Evolutionary conservation across 1,140 invertebrate genomes (phyloP).

Genomic region (Drosophila gunungcola): DNA sequence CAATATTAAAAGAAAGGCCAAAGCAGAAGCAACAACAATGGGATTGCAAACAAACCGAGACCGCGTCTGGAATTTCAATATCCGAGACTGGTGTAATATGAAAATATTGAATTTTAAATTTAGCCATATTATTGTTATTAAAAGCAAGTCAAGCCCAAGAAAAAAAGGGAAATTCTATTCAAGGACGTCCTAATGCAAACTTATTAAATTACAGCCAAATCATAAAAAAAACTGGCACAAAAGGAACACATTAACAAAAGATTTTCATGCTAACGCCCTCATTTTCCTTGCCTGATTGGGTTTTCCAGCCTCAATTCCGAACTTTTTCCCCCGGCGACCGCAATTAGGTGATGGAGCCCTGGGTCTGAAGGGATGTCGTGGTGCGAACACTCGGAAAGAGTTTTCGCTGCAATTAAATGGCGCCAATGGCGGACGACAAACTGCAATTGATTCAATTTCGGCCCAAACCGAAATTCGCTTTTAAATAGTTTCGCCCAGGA

Average conservation of each 20-base stretch:
- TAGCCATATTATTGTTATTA: conserved; percentile 62
- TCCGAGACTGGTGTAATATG: conserved; percentile 46
- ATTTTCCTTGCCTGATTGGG: conserved; percentile 59
- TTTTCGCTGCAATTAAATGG: conserved; percentile 58
- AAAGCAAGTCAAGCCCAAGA: conserved; percentile 34
- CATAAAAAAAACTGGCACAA: conserved; percentile 29
- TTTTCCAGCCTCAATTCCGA: conserved; percentile 33
- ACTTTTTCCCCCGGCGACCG: conserved; percentile 28
- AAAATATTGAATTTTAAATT: conserved; percentile 76
- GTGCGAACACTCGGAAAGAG: conserved; percentile 16
- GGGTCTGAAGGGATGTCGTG: conserved; percentile 21
- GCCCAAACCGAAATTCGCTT: conserved; percentile 58
- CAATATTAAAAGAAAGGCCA: conserved; percentile 70
- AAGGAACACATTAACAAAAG: conserved; percentile 61
- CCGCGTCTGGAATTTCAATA: conserved; percentile 56
- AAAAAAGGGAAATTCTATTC: conserved; percentile 32
- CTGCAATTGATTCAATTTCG: conserved; percentile 52
- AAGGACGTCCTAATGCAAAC: conserved; percentile 66
- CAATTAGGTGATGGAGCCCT: conserved; percentile 44
- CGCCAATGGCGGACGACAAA: conserved; percentile 34
- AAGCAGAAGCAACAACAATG: conserved; percentile 43
- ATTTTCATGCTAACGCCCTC: conserved; percentile 28
- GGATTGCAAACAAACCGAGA: conserved; percentile 43
- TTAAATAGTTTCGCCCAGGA: conserved; percentile 64
- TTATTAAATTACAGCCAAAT: conserved; percentile 58